Percentiles rank a stretch among this genome's conserved stretches.
Evolutionary conservation across 2,888 invertebrate species (phyloP).

Genomic region (Agrypnus murinus): DNA sequence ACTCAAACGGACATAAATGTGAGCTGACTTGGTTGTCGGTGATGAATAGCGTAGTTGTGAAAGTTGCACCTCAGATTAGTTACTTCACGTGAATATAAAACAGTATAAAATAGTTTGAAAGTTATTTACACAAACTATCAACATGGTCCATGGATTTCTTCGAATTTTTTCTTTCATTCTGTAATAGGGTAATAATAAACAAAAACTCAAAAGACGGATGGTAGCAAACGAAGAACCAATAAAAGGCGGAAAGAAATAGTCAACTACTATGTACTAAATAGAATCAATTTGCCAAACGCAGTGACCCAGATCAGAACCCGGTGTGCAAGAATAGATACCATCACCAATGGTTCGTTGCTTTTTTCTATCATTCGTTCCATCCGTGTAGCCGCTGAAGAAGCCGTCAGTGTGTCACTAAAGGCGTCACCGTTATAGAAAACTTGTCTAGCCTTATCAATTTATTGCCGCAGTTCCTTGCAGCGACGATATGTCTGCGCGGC

Average conservation of each 20-base stretch:
- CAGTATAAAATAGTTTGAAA: too few species aligned
- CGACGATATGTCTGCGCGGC: slow-evolving; percentile 23
- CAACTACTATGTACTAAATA: too few species aligned
- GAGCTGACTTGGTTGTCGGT: slow-evolving; percentile 24
- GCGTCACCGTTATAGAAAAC: slow-evolving; percentile 44
- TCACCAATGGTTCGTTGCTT: slow-evolving; percentile 20
- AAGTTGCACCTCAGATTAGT: slow-evolving; percentile 31
- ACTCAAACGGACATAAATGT: slow-evolving; percentile 20
- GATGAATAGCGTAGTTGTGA: slow-evolving; percentile 33
- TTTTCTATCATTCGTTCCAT: not conserved
- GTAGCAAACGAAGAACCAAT: too few species aligned
- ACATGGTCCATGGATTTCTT: too few species aligned
- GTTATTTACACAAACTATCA: too few species aligned
- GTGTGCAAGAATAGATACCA: slow-evolving; percentile 24
- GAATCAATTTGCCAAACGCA: slow-evolving; percentile 2
- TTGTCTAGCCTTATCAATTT: slow-evolving; percentile 39
- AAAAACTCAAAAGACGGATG: too few species aligned
- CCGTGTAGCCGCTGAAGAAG: slow-evolving; percentile 34
- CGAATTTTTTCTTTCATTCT: too few species aligned
- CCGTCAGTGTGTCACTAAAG: slow-evolving; percentile 45
- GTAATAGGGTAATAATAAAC: too few species aligned
- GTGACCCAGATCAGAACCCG: slow-evolving; percentile 37
- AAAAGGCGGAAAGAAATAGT: too few species aligned
- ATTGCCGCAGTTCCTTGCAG: slow-evolving; percentile 18
- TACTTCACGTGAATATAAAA: not conserved